These are phyloP conservation scores for Riparia riparia DNA, from an alignment of 2,113 vertebrate species.

Conservation along the genomic window DNA sequence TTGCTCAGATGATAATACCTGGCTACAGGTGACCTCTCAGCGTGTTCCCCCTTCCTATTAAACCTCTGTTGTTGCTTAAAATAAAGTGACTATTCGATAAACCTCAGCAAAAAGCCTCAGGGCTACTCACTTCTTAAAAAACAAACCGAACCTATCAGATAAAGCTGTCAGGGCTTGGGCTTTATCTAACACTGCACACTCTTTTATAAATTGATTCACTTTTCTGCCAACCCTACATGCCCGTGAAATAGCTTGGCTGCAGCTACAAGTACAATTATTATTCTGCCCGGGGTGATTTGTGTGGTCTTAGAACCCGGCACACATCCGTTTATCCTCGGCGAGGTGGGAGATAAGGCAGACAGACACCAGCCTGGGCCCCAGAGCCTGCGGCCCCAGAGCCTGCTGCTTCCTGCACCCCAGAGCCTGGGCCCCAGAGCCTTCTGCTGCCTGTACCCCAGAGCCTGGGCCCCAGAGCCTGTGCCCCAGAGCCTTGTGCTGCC, in stretches of 20 bases:
- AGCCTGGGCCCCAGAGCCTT: too few relatives aligned
- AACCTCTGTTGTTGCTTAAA: slow-evolving; percentile 61
- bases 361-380: neutral
- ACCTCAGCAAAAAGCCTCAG: slow-evolving; percentile 42
- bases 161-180: slow-evolving; percentile 57
- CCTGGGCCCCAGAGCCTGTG: too few relatives aligned
- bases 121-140: slow-evolving; percentile 61
- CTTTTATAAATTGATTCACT: slow-evolving; percentile 79
- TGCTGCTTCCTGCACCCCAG: too few relatives aligned
- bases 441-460: too few relatives aligned
- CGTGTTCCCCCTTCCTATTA: slow-evolving; percentile 39
- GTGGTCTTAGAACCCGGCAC: slow-evolving; percentile 61
- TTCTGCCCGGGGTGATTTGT: slow-evolving; percentile 65
- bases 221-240: slow-evolving; percentile 66
- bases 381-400: neutral
- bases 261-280: slow-evolving; percentile 75
- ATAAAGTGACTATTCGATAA: slow-evolving; percentile 59
- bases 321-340: slow-evolving; percentile 55
- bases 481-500: too few relatives aligned
- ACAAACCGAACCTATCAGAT: slow-evolving; percentile 72
- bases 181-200: slow-evolving; percentile 75
- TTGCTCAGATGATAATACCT: neutral
- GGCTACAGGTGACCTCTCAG: slow-evolving; percentile 55
- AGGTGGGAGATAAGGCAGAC: slow-evolving; percentile 49
- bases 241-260: slow-evolving; percentile 74